These are phyloP conservation scores for Altica lythri DNA, from an alignment of 2,888 invertebrate genomes.

Conservation along the genomic window DNA sequence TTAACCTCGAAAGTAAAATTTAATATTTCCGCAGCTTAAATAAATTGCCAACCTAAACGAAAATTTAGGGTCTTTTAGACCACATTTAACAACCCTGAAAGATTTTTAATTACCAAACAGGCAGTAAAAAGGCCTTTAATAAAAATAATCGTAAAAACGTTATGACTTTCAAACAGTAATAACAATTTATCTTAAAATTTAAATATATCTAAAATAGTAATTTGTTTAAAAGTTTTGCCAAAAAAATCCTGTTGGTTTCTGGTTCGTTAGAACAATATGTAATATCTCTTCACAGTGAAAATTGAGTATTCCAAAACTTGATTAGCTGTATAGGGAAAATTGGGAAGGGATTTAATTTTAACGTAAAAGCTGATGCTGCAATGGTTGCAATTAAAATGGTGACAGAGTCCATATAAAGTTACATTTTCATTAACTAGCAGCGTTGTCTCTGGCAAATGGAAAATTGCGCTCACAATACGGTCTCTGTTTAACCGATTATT, in stretches of 20 bases:
- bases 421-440: slow-evolving; percentile 6
- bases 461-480: slow-evolving; percentile 8
- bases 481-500: too few relatives aligned
- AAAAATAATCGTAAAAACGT: slow-evolving; percentile 6
- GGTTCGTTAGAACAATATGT: too few relatives aligned
- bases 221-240: too few relatives aligned
- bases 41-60: slow-evolving; percentile 2
- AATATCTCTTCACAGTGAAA: too few relatives aligned
- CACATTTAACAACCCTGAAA: not conserved
- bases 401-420: slow-evolving; percentile 7
- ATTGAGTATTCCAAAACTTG: too few relatives aligned
- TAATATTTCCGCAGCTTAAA: slow-evolving; percentile 2
- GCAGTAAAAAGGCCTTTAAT: slow-evolving; percentile 3
- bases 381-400: slow-evolving; percentile 6
- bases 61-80: not conserved
- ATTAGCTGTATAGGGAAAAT: slow-evolving; percentile 4
- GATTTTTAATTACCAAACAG: slow-evolving; percentile 6
- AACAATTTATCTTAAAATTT: not conserved
- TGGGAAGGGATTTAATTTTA: slow-evolving; percentile 1
- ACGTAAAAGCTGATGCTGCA: not conserved
- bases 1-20: not conserved
- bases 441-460: slow-evolving; percentile 5
- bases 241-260: too few relatives aligned
- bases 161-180: not conserved
- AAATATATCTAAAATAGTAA: too few relatives aligned